phyloP scores from a whole-genome alignment of 1,140 invertebrate genomes.

The Alviniconcha marisindica region DNA sequence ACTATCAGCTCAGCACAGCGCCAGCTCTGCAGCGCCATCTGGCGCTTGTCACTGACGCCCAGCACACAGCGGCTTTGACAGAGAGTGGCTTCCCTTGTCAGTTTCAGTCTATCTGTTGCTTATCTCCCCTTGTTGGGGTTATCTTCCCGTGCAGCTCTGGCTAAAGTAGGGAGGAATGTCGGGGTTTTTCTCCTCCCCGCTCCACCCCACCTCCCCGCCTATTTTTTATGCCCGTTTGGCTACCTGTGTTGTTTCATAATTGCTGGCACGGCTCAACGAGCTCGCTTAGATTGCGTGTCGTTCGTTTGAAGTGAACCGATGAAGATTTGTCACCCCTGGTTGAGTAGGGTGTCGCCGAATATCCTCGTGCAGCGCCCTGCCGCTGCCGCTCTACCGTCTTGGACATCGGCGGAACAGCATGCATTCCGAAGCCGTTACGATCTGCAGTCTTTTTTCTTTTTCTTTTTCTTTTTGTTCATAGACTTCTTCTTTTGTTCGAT shows the following conservation, averaged over 20 bases:
- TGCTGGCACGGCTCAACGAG: neutral
- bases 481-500: no score
- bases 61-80: slow-evolving; percentile 24
- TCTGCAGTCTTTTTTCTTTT: no score
- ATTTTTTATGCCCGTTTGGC: neutral
- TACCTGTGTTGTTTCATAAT: neutral
- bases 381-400: no score
- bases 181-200: neutral
- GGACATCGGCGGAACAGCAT: no score
- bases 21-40: slow-evolving; percentile 1
- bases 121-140: slow-evolving; percentile 27
- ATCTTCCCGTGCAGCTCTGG: neutral
- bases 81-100: slow-evolving; percentile 32
- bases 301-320: slow-evolving; percentile 8
- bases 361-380: no score
- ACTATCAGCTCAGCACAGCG: neutral
- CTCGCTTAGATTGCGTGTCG: neutral
- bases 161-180: neutral
- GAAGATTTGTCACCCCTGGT: neutral
- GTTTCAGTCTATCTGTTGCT: slow-evolving; percentile 23
- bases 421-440: no score
- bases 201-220: neutral
- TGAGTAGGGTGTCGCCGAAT: no score
- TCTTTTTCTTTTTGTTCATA: no score
- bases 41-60: slow-evolving; percentile 9